Base-by-base conservation (phyloP, 2,888 invertebrate species). In the Lamellibrachia satsuma region DNA sequence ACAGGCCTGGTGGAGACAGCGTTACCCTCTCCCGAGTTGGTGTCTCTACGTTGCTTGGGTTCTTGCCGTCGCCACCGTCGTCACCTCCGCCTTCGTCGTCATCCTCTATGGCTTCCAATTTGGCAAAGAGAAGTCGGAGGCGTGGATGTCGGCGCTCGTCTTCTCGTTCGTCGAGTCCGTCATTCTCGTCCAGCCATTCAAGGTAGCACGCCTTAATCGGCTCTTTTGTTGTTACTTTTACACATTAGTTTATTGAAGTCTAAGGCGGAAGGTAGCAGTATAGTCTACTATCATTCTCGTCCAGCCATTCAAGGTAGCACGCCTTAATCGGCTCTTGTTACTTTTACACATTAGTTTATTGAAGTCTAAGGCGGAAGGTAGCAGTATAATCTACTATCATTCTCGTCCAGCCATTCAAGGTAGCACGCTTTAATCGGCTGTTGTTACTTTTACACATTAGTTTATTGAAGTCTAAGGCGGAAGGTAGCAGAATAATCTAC, bases 91-190 rank as follows among this genome's bases (percentile, higher is more conserved):
- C 91, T 96, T 97, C 95, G 96, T 97, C 95, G 95, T 96, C 27
- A 95, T 96, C 95, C 95, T 96, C 9, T 97, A 96, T 95, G 96
- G 96, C 92, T 96, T 97, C 93, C 94, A 96, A 93, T 97, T 97
- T 95, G 97, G 97, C 1, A 96, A 96, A 93, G 95, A 95, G 91
- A 96, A 96, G 93, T 96, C 97, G 1, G 95, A 96, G 55, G 95
- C 96, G 93, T 97, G 97, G 97, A 95, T 97, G 9, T 95, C 96
- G 0, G 95, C 97, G 2, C 93, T 94, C 27, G 39, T 94, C 92
- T 95, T 95, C 52, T 95, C 95, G 51, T 94, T 95, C 11, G 93
- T 94, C 27, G 95, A 95, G 93, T 95, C 95, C 8, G 94, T 95
- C 2, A 93, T 95, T n/a, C 90, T 95, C 15, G 93, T 96, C 8